Evolutionary conservation across 2,888 invertebrate genomes (phyloP), one percentile per base, ranked within the genome.

Genomic region (Ormyrus labotus): DNA sequence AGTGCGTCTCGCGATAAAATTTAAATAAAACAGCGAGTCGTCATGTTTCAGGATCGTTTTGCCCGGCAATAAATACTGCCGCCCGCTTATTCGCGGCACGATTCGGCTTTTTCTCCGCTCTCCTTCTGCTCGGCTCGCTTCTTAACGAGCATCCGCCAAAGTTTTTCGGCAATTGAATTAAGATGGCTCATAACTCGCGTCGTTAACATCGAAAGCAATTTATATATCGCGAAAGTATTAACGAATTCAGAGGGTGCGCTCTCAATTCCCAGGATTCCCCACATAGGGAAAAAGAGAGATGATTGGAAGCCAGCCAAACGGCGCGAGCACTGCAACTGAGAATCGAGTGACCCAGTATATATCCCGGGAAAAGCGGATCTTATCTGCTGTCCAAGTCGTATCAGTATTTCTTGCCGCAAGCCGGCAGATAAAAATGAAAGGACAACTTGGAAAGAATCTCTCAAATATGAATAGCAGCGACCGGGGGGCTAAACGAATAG

Each of bases 271-370:
- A 51, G 11, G 63, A 69, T 74, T 80, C 68, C 58, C 71, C 60
- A 45, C 61, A 55, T 67, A 55, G 8, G 9, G 19, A 55, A 4
- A 11, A n/a, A 51, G 13, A 71, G 55, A 71, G 50, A 76, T 70
- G 67, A 80, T 76, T 80, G 80, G 80, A 76, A 80, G 78, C 63
- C 61, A 57, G 83, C 65, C 74, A 81, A 81, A 73, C 34, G 13
- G 51, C 6, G 50, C 13, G 60, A 61, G 47, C 5, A 19, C 72
- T 61, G 78, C 67, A 68, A 64, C 70, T 55, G 75, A 81, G 71
- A 75, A 74, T 80, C 55, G 75, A 75, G 70, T 70, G 80, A 80
- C 80, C 80, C 50, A 80, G 67, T 71, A 70, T 72, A 73, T 65
- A 72, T 74, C 73, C 60, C 47, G 53, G 51, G 19, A 51, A 63